A percentile compares a stretch with the other conserved stretches of the same genome.
Conservation (phyloP, 2,888 invertebrate genomes). For the Drosophila eohydei region DNA sequence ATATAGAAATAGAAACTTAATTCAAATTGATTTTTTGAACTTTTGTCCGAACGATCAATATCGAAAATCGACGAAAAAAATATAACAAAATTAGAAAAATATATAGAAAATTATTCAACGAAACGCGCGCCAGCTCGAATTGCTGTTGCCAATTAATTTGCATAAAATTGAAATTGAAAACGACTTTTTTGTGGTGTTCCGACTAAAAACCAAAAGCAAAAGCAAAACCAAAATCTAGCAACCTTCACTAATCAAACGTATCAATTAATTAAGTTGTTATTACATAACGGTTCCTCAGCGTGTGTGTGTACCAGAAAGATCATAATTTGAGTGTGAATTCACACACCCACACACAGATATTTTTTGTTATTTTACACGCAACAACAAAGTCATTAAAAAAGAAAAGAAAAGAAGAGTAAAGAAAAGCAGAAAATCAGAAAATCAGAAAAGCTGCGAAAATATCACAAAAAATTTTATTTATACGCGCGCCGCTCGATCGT, state of each 20-base stretch:
- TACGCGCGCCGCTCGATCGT: constrained; percentile 52
- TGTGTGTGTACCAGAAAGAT: constrained; percentile 15
- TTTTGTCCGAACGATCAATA: constrained; percentile 35
- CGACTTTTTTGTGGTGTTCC: constrained; percentile 57
- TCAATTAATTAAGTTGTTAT: constrained; percentile 55
- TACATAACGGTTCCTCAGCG: constrained; percentile 44
- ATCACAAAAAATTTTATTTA: constrained; percentile 43
- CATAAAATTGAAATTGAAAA: constrained; percentile 21
- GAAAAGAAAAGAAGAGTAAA: not conserved
- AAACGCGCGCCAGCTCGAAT: constrained; percentile 58
- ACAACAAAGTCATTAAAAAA: constrained; percentile 35
- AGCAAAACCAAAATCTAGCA: constrained; percentile 1
- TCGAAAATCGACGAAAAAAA: constrained; percentile 29
- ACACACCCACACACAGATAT: not conserved
- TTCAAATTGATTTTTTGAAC: constrained; percentile 38
- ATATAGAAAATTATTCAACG: constrained; percentile 45
- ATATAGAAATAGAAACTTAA: constrained; percentile 66
- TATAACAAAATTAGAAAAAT: not conserved
- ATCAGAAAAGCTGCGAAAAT: constrained; percentile 10
- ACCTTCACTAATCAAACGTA: constrained; percentile 40
- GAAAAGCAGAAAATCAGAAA: not conserved
- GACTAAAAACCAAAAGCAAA: constrained; percentile 9
- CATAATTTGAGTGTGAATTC: constrained; percentile 33
- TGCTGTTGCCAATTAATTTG: constrained; percentile 44
- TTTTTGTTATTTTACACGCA: constrained; percentile 32